These are phyloP conservation scores for Andricus grossulariae DNA, from an alignment of 1,140 invertebrate species.

Conservation along the genomic window DNA sequence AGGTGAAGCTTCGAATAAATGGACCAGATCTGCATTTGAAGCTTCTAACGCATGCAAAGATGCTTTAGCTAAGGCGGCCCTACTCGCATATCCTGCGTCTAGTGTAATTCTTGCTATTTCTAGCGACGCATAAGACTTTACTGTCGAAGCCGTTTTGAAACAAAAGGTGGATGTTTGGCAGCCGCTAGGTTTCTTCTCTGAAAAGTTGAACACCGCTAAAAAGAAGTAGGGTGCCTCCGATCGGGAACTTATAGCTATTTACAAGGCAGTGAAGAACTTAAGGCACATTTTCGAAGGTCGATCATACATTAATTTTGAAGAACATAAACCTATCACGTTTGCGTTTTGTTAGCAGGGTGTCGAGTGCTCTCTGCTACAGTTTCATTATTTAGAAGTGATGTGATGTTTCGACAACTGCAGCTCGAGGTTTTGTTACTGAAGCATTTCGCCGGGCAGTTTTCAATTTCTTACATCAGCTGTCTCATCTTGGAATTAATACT, in stretches of 20 bases:
- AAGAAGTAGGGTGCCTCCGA: slow-evolving; percentile 36
- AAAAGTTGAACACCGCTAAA: slow-evolving; percentile 18
- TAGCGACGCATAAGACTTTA: slow-evolving; percentile 24
- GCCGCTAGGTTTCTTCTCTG: slow-evolving; percentile 28
- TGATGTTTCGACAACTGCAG: slow-evolving; percentile 31
- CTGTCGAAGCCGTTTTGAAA: slow-evolving; percentile 5
- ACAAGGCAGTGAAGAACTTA: slow-evolving; percentile 27
- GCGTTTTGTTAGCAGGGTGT: slow-evolving; percentile 33
- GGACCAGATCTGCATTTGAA: neutral
- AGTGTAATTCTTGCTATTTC: neutral
- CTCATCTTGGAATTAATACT: too few species aligned
- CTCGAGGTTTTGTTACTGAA: slow-evolving; percentile 39
- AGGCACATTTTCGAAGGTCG: slow-evolving; percentile 27
- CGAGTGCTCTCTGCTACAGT: slow-evolving; percentile 44
- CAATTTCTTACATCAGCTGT: too few species aligned
- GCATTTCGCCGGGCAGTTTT: slow-evolving; percentile 57
- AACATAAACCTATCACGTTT: slow-evolving; percentile 26
- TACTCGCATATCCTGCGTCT: too few species aligned
- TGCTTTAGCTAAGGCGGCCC: slow-evolving; percentile 7
- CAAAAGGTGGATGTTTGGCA: neutral
- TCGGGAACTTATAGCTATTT: slow-evolving; percentile 34
- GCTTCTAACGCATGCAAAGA: slow-evolving; percentile 2
- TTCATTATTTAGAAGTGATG: slow-evolving; percentile 66
- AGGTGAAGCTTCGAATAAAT: neutral
- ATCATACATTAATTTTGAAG: slow-evolving; percentile 1